Evolutionary conservation across 64 coral and sea anemone species (phyloP), one percentile per base, ranked within the genome.

Genomic region (Exaiptasia diaphana): DNA sequence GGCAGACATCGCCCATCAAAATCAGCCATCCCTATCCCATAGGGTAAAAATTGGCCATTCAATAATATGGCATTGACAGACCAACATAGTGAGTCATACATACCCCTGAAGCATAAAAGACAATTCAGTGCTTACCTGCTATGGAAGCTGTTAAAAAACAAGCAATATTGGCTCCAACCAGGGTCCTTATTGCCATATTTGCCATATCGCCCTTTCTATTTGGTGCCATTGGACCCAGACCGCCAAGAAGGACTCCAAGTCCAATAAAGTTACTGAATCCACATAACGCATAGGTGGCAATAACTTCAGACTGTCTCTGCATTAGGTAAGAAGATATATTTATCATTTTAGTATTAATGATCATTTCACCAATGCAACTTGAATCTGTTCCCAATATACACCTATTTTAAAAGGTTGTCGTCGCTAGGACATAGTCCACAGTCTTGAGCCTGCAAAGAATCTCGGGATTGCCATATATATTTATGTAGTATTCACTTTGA

Each of bases 61-160:
- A n/a, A n/a, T n/a, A n/a, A n/a, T n/a, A n/a, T n/a, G n/a, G n/a
- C n/a, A n/a, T n/a, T n/a, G n/a, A n/a, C n/a, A n/a, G n/a, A n/a
- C n/a, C n/a, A n/a, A n/a, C n/a, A n/a, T n/a, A n/a, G n/a, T n/a
- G n/a, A n/a, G n/a, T n/a, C 43, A 46, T 46, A 6, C 43, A 6
- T 6, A 46, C 6, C 43, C 5, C 43, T 46, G 15, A 46, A 15
- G 6, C 5, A 46, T 18, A 55, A 37, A 64, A 15, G 20, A 0
- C 11, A 40, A 20, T 13, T 22, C 3, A 38, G 23, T 1, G 9
- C 67, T 24, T 50, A 96, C 93, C 93, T 26, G 93, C 93, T 68
- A 96, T 90, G 76, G 86, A 80, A 1, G 93, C 93, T 36, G 93
- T 96, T 81, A 96, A 90, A 27, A 96, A 96, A 50, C 93, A 96